Conservation (phyloP, 2,113 vertebrate species). For the Saimiri boliviensis region DNA sequence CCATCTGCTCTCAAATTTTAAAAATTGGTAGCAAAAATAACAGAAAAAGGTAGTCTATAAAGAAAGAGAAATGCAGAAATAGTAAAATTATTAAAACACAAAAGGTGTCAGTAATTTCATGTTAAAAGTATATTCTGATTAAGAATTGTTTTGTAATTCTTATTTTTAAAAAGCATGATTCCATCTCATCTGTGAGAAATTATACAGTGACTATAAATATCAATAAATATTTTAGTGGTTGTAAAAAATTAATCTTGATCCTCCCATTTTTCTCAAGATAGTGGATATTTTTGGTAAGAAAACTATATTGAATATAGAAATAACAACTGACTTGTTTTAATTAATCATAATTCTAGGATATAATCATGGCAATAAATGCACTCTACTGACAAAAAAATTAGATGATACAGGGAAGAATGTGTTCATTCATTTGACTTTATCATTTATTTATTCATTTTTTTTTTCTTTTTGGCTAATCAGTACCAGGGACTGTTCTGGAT, state of each 20-base stretch:
- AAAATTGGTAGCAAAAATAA: constrained; percentile 32
- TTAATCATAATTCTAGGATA: neutral
- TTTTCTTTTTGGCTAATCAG: neutral
- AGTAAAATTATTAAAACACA: neutral
- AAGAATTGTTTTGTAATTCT: neutral
- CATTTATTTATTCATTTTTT: neutral
- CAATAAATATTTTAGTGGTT: neutral
- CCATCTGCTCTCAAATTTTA: constrained; percentile 62
- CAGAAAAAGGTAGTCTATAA: neutral
- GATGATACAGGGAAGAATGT: neutral
- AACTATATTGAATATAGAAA: neutral
- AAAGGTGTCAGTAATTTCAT: neutral
- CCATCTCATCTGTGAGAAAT: neutral
- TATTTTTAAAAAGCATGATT: neutral
- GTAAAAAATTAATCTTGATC: neutral
- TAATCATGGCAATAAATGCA: neutral
- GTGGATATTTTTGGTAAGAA: neutral
- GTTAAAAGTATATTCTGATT: neutral
- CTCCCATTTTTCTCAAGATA: neutral
- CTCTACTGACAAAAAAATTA: neutral
- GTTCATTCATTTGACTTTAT: neutral
- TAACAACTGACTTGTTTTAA: neutral
- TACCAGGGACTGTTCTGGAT: neutral
- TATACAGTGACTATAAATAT: neutral
- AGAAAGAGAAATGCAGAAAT: neutral